Evolutionary conservation across 53 echinoderm and acorn worm species (phyloP), one percentile per base, ranked within the genome.

Genomic region (Paracentrotus lividus): DNA sequence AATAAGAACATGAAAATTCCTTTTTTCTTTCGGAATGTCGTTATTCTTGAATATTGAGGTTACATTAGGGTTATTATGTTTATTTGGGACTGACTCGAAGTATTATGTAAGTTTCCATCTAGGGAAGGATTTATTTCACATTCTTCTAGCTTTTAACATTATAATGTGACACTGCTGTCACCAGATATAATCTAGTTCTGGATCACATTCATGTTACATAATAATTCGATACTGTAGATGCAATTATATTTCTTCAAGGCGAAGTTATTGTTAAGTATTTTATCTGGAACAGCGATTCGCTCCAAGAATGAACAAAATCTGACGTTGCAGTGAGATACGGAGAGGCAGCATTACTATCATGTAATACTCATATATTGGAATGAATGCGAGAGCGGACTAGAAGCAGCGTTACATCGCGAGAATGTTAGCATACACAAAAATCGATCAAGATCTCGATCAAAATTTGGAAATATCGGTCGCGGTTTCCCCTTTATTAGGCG

Each of bases 381-480:
- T 40, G 38, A 72, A 38, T 36, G 20, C 12, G 21, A 12, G 72
- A 32, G 21, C 40, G 12, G 40, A 18, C 16, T 7, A 20, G 33
- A 72, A 72, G 72, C 36, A 72, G 40, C 18, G 36, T 18, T 38
- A 36, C 72, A 72, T n/a, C 40, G 72, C 72, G 38, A 72, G 72
- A 72, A 72, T 72, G 15, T 72, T 72, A 40, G 51, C 85, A 85
- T 27, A 85, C 29, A 31, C 85, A 85, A 49, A 85, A 85, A 85
- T 85, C 85, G 85, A 85, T 85, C 26, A 27, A 49, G 85, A 85
- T 49, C 85, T 85, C 51, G 85, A 85, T 49, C 85, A 51, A 51
- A 85, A 85, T 85, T 85, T 29, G 26, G 47, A 85, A 85, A 85
- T 85, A 85, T 85, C 85, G 85, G 85, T 85, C 85, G 85, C 85